These are phyloP conservation scores for Alethe castanea DNA, from an alignment of 2,113 vertebrate species.

Conservation along the genomic window DNA sequence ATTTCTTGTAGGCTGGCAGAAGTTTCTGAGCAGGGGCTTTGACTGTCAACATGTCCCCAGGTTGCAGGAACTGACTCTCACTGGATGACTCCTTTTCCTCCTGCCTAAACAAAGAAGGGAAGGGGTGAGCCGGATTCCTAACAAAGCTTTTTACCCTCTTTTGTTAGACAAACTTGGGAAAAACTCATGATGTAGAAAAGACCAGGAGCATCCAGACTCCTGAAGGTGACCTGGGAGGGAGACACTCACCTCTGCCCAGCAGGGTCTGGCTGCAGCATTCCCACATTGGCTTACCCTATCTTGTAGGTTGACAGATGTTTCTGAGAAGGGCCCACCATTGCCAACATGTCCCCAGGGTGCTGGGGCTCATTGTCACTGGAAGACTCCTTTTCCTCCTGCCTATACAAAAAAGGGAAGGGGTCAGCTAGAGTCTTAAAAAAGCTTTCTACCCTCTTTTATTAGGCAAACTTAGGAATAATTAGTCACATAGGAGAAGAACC, in stretches of 20 bases:
- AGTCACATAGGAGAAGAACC: background rate
- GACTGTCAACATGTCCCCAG: background rate
- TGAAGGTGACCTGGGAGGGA: background rate
- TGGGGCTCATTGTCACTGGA: constrained; percentile 68
- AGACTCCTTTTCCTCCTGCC: constrained; percentile 65
- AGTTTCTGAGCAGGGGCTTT: background rate
- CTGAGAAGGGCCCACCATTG: background rate
- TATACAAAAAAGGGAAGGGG: background rate
- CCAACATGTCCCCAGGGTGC: background rate
- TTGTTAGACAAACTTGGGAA: background rate
- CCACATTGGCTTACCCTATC: constrained; percentile 24
- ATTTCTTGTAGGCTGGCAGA: constrained; percentile 79
- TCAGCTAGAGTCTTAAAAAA: background rate
- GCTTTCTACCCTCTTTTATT: background rate
- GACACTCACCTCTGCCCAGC: constrained; percentile 67
- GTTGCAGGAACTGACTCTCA: constrained; percentile 47
- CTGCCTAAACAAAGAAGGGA: constrained; percentile 26
- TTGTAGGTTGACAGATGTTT: background rate
- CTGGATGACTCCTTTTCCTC: constrained; percentile 68
- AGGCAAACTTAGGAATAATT: background rate
- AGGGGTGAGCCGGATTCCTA: background rate
- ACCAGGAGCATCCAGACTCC: background rate
- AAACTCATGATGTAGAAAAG: background rate
- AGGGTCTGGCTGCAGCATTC: background rate
- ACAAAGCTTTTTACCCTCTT: background rate